Evolutionary conservation across 2,113 vertebrate species (phyloP).

Genomic region (Chaetodon trifascialis): DNA sequence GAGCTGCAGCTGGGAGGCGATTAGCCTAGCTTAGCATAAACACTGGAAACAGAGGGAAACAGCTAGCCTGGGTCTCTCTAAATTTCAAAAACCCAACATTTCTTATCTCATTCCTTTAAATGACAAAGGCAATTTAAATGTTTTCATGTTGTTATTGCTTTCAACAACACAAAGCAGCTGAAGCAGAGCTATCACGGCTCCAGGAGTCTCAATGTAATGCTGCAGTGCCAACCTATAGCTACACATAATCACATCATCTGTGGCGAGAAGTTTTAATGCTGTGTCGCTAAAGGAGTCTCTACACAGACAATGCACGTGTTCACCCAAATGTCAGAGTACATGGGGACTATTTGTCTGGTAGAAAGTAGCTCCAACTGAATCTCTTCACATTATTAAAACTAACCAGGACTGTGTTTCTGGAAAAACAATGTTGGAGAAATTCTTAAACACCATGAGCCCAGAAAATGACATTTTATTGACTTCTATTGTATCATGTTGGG

Average conservation of each 20-base stretch:
- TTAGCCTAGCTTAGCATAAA: slow-evolving; percentile 5
- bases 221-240: not conserved
- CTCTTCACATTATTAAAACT: not conserved
- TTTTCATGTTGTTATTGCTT: too few relatives aligned
- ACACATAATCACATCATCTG: too few relatives aligned
- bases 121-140: not conserved
- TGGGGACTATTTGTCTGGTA: not conserved
- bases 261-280: not conserved
- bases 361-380: not conserved
- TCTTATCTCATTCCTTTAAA: not conserved
- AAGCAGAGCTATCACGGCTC: not conserved
- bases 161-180: too few relatives aligned
- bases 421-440: too few relatives aligned
- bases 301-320: not conserved
- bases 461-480: not conserved
- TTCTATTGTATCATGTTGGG: not conserved
- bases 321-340: not conserved
- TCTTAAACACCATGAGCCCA: too few relatives aligned
- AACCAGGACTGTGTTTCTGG: too few relatives aligned
- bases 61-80: not conserved
- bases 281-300: not conserved
- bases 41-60: not conserved
- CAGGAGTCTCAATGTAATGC: not conserved
- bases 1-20: not conserved
- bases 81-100: not conserved